Base-by-base conservation (phyloP, 2,113 vertebrate genomes). In the Leuciscus idus region DNA sequence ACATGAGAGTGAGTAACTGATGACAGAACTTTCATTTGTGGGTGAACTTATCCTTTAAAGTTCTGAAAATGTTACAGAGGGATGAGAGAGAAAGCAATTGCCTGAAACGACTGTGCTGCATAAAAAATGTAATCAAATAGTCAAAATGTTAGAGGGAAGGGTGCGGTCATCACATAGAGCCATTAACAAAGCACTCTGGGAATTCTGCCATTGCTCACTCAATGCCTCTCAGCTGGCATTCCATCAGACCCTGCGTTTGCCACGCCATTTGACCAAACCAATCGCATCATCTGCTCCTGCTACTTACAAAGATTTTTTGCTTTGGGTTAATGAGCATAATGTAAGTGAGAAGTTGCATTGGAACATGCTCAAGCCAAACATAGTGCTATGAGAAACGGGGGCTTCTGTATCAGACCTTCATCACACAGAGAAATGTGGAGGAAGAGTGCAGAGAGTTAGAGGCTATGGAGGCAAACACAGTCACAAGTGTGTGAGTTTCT, bases 361-460 rank as follows among this genome's bases (percentile, higher is more conserved):
- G 91, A 87, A 92, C 94, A 95, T 95, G 95, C 94, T 93, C 87
- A 94, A 95, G 95, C 94, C 94, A 94, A 93, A 92, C 92, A 91
- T 92, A 93, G 91, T 92, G 91, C 90, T 90, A 88, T 68, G 52
- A 80, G 68, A 26, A 75, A 79, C 84, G 11, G 66, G 48, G 78
- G 74, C 64, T 83, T 68, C 28, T 57, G 50, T 55, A 73, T 36
- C 36, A 30, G 52, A 59, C 84, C 50, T 70, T 75, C 81, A 78
- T 82, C 26, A 8, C 74, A 39, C 55, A 75, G 8, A 30, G 21
- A 64, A 8, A 39, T 19, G 23, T 9, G 48, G 23, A 46, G 64
- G 26, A 81, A 61, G 66, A 64, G 15, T 30, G 26, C 2, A 46
- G 21, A 52, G 43, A 48, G 66, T 33, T 50, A 66, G 74, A 11